phyloP scores from a whole-genome alignment of 2,797 vertebrate genomes.

The Rousettus madagascariensis region DNA sequence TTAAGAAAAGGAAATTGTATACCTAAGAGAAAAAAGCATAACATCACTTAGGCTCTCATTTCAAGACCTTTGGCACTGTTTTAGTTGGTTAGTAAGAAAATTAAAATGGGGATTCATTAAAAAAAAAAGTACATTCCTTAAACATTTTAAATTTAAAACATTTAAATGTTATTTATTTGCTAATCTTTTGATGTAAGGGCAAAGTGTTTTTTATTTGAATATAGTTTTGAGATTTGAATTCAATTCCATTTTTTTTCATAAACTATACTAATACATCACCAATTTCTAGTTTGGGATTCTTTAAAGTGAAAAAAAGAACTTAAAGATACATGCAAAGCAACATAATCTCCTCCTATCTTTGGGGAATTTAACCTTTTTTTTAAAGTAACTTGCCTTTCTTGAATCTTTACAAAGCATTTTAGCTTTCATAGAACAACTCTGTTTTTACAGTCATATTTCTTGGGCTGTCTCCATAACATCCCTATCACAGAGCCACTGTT shows the following conservation, averaged over 20 bases:
- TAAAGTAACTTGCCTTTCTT: background rate
- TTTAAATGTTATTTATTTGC: background rate
- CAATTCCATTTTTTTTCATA: background rate
- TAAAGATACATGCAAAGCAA: background rate
- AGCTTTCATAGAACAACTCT: background rate
- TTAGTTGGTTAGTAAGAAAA: background rate
- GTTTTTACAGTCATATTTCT: background rate
- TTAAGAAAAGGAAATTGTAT: background rate
- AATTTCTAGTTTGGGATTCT: background rate
- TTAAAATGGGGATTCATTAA: background rate
- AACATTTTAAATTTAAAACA: conserved; percentile 4
- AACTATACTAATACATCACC: background rate
- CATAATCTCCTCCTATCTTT: background rate
- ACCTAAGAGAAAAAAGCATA: background rate
- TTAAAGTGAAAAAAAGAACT: background rate
- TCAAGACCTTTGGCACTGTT: background rate
- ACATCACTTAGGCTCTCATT: background rate
- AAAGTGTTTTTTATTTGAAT: background rate
- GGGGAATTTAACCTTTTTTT: background rate
- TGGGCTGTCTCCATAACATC: background rate
- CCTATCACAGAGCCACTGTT: background rate
- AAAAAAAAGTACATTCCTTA: background rate
- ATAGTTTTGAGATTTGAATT: background rate
- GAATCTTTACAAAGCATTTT: background rate
- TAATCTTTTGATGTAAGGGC: background rate